Conservation (phyloP, 92 coral and sea anemone genomes). For the Epizoanthus illoricatus region DNA sequence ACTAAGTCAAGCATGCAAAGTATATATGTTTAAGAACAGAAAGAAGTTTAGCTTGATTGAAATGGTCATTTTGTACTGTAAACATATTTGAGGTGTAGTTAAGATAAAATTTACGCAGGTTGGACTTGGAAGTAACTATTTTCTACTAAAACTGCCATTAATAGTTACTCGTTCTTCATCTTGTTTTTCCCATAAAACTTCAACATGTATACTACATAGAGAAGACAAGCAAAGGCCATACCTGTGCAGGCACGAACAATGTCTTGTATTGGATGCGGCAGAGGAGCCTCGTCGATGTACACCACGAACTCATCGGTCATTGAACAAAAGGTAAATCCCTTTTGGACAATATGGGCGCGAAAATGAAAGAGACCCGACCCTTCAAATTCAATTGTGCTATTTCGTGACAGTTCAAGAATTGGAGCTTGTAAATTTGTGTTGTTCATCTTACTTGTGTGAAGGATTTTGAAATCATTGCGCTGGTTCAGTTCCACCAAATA, state of each 20-base stretch:
- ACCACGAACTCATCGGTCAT: slow-evolving; percentile 86
- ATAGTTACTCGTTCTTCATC: slow-evolving; percentile 63
- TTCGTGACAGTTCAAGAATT: slow-evolving; percentile 69
- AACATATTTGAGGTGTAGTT: too few relatives aligned
- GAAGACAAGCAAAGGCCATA: slow-evolving; percentile 73
- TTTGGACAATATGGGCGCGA: slow-evolving; percentile 82
- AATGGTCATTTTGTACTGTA: too few relatives aligned
- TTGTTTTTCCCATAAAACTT: slow-evolving; percentile 77
- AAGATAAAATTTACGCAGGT: too few relatives aligned
- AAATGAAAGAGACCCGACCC: slow-evolving; percentile 96
- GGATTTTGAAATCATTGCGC: slow-evolving; percentile 65
- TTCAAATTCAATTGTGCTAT: slow-evolving; percentile 82
- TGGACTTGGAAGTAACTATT: too few relatives aligned
- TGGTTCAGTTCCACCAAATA: slow-evolving; percentile 88
- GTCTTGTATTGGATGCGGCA: slow-evolving; percentile 88
- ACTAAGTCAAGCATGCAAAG: too few relatives aligned
- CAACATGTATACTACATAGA: slow-evolving; percentile 72
- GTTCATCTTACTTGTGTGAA: slow-evolving; percentile 54
- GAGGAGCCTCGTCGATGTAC: slow-evolving; percentile 82
- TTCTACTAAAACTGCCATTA: not conserved
- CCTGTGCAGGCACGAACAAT: slow-evolving; percentile 91
- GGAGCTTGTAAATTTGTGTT: slow-evolving; percentile 43
- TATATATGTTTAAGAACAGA: too few relatives aligned
- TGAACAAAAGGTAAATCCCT: slow-evolving; percentile 86
- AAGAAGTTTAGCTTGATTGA: too few relatives aligned